Percentiles rank a stretch among this genome's conserved stretches.
These are phyloP conservation scores for Thymelicus sylvestris DNA, from an alignment of 2,888 invertebrate species.

Conservation along the genomic window DNA sequence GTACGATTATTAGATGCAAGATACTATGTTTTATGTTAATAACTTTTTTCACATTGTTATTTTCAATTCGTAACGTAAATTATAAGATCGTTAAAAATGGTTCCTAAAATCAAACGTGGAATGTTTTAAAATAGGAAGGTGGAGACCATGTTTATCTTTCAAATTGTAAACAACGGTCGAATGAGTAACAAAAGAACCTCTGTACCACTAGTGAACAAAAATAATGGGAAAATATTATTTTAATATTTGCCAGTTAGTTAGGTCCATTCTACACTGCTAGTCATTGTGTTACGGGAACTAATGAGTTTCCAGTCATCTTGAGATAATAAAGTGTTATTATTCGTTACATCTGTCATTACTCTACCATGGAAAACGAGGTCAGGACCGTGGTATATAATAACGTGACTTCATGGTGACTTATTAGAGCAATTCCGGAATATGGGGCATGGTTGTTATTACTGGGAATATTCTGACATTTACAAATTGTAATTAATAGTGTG, in stretches of 20 bases:
- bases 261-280: not conserved
- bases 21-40: too few species aligned
- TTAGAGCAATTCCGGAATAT: slow-evolving; percentile 19
- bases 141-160: not conserved
- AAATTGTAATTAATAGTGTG: not conserved
- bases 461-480: not conserved
- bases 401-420: slow-evolving; percentile 26
- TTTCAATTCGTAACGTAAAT: too few species aligned
- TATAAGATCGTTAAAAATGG: too few species aligned
- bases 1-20: too few species aligned
- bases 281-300: slow-evolving; percentile 31
- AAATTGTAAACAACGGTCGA: not conserved
- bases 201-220: not conserved
- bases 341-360: slow-evolving; percentile 30
- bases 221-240: not conserved
- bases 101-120: too few species aligned
- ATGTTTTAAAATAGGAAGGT: too few species aligned
- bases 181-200: not conserved
- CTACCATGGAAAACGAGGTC: slow-evolving; percentile 31
- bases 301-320: slow-evolving; percentile 29
- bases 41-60: too few species aligned
- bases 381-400: slow-evolving; percentile 23
- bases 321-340: slow-evolving; percentile 36
- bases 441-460: not conserved
- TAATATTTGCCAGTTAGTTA: not conserved